Percentiles rank a stretch among this genome's conserved stretches.
These are phyloP conservation scores for Yponomeuta malinellus DNA, from an alignment of 2,888 invertebrate species.

Conservation along the genomic window DNA sequence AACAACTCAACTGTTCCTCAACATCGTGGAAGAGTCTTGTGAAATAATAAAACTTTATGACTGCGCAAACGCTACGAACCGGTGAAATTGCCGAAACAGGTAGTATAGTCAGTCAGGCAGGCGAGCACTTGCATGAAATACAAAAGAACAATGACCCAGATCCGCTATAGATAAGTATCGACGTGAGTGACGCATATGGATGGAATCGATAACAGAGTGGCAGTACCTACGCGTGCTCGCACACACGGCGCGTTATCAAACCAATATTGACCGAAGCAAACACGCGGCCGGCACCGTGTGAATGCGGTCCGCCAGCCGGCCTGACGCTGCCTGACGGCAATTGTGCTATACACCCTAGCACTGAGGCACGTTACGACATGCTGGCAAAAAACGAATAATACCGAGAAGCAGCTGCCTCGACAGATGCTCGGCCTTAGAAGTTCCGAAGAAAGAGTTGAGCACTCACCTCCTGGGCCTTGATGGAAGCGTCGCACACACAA, in stretches of 20 bases:
- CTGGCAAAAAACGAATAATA: conserved; percentile 47
- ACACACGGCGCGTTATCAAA: conserved; percentile 64
- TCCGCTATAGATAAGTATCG: conserved; percentile 69
- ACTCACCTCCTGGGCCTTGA: conserved; percentile 53
- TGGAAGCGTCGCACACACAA: conserved; percentile 68
- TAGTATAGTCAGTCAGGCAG: conserved; percentile 22
- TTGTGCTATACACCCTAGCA: conserved; percentile 43
- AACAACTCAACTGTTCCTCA: conserved; percentile 18
- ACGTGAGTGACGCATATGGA: conserved; percentile 71
- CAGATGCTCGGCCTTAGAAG: conserved; percentile 56
- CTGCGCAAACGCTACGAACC: background rate
- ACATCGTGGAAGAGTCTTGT: background rate
- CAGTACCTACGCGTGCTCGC: conserved; percentile 32
- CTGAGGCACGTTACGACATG: conserved; percentile 39
- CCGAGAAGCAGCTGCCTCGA: conserved; percentile 63
- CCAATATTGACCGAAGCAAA: conserved; percentile 64
- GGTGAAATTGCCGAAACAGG: background rate
- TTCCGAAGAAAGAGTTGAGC: conserved; percentile 34
- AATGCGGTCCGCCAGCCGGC: conserved; percentile 31
- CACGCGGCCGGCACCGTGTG: conserved; percentile 57
- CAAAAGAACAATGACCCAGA: conserved; percentile 74
- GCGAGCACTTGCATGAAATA: conserved; percentile 37
- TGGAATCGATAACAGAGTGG: conserved; percentile 68
- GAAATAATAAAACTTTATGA: background rate
- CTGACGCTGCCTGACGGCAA: conserved; percentile 25